Evolutionary conservation across 2,888 invertebrate genomes (phyloP).

Genomic region (Leucania comma): DNA sequence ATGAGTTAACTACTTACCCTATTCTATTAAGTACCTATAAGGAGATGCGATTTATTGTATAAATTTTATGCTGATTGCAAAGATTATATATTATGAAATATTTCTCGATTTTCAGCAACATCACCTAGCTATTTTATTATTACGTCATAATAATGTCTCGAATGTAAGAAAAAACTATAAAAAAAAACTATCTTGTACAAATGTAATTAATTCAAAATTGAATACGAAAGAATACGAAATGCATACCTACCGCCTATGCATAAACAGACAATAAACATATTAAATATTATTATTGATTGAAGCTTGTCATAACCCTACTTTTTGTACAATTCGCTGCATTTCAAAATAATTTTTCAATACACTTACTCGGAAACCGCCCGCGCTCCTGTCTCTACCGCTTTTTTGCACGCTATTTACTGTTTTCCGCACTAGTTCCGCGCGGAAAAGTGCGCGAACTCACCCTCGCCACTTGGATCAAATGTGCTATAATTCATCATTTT

Average conservation of each 20-base stretch:
- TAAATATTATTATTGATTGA: constrained; percentile 17
- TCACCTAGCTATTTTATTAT: constrained; percentile 4
- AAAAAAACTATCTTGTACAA: constrained; percentile 18
- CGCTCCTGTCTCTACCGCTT: no score
- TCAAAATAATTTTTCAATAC: constrained; percentile 1
- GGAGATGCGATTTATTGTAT: background rate
- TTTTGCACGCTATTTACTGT: no score
- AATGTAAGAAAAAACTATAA: background rate
- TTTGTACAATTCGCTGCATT: constrained; percentile 23
- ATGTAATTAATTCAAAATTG: constrained; percentile 17
- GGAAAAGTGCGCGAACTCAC: no score
- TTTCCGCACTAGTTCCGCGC: no score
- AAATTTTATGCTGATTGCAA: constrained; percentile 9
- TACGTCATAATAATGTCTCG: constrained; percentile 13
- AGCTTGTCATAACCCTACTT: constrained; percentile 17
- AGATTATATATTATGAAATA: constrained; percentile 6
- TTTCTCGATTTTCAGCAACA: background rate
- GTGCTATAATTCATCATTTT: background rate
- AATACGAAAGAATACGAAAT: background rate
- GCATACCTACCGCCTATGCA: background rate
- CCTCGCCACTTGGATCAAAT: no score
- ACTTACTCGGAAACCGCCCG: no score
- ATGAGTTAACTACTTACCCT: no score
- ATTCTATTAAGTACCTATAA: background rate
- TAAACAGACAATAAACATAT: constrained; percentile 33